Conservation (phyloP, 2,888 invertebrate genomes). For the Timema cristinae region DNA sequence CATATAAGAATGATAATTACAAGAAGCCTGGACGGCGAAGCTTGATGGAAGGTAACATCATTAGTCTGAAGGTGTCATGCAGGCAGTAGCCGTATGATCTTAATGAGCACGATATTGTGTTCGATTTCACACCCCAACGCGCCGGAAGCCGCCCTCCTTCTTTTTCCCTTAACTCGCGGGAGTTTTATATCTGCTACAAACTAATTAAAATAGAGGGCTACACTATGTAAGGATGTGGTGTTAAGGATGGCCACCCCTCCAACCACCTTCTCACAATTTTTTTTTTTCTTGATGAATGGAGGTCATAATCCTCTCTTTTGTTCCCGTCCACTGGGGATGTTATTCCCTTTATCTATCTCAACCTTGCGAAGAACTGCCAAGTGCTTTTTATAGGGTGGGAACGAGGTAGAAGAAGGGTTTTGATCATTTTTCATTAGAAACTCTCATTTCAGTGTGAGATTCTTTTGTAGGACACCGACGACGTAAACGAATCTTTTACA, state of each 20-base stretch:
- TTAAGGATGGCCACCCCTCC: no score
- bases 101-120: conserved; percentile 16
- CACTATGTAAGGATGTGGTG: no score
- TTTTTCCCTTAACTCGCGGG: background rate
- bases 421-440: conserved; percentile 4
- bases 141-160: conserved; percentile 8
- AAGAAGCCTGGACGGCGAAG: no score
- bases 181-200: background rate
- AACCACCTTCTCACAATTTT: background rate
- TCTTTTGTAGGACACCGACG: background rate
- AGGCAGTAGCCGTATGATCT: background rate
- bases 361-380: no score
- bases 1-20: no score
- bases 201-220: conserved; percentile 6
- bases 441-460: conserved; percentile 13
- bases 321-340: conserved; percentile 4
- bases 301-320: conserved; percentile 15
- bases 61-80: no score
- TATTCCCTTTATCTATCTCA: background rate
- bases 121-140: conserved; percentile 11
- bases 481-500: no score
- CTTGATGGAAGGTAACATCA: no score
- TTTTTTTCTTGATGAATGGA: conserved; percentile 15
- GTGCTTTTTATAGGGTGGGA: no score
- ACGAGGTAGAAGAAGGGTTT: background rate